Evolutionary conservation across 92 coral and sea anemone species (phyloP).

Genomic region (Palythoa grandiflora): DNA sequence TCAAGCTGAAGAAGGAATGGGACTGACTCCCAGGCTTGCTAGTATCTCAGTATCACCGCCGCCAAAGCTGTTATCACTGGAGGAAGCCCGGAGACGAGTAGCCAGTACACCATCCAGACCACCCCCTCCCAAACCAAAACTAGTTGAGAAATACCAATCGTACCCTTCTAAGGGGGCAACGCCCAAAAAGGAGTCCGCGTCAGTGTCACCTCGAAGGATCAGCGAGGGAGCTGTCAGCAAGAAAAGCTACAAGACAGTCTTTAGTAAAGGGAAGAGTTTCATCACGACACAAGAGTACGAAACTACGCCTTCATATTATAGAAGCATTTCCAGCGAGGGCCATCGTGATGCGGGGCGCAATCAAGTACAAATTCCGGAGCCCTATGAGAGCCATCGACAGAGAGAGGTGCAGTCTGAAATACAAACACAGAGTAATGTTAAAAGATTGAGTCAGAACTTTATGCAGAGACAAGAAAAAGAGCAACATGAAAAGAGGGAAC

Average conservation of each 20-base stretch:
- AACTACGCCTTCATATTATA: slow-evolving; percentile 67
- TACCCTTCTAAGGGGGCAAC: slow-evolving; percentile 50
- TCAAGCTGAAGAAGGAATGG: slow-evolving; percentile 53
- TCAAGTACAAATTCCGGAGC: not conserved
- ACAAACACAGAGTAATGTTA: not conserved
- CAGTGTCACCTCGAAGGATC: slow-evolving; percentile 57
- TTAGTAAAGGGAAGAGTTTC: slow-evolving; percentile 68
- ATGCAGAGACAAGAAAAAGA: not conserved
- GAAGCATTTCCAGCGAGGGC: slow-evolving; percentile 54
- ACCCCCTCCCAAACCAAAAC: slow-evolving; percentile 56
- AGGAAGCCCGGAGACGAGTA: slow-evolving; percentile 96
- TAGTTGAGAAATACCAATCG: slow-evolving; percentile 54
- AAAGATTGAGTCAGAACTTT: not conserved
- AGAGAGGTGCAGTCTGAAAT: slow-evolving; percentile 17
- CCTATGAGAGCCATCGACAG: slow-evolving; percentile 29
- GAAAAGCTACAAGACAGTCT: slow-evolving; percentile 70
- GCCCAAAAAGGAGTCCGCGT: slow-evolving; percentile 58
- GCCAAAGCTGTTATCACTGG: slow-evolving; percentile 92
- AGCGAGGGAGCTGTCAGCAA: slow-evolving; percentile 58
- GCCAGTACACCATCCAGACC: slow-evolving; percentile 73
- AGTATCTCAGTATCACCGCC: slow-evolving; percentile 94
- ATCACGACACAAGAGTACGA: slow-evolving; percentile 68
- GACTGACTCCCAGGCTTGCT: slow-evolving; percentile 84
- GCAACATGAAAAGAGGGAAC: not conserved
- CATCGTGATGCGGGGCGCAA: not conserved